phyloP scores from a whole-genome alignment of 2,797 vertebrate genomes.

The Diplodus sargus region DNA sequence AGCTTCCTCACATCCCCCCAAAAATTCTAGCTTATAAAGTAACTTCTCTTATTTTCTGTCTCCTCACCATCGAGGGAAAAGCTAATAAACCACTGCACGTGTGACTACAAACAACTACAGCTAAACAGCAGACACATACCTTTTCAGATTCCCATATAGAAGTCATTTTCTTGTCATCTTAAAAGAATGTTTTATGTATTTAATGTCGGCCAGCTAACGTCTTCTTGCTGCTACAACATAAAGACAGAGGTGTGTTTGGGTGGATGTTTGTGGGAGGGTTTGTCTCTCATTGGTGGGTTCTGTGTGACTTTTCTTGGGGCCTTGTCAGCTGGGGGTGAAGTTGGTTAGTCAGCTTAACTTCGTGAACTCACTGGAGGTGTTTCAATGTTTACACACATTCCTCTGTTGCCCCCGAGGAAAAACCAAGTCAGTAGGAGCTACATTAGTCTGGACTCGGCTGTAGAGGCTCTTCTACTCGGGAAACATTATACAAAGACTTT shows the following conservation, averaged over 20 bases:
- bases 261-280: conserved; percentile 37
- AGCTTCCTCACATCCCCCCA: not conserved
- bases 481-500: conserved; percentile 18
- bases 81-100: not conserved
- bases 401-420: conserved; percentile 35
- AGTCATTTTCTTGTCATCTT: conserved; percentile 39
- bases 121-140: conserved; percentile 47
- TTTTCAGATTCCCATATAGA: conserved; percentile 14
- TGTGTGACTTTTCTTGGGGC: conserved; percentile 32
- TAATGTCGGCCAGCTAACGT: not conserved
- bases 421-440: conserved; percentile 3
- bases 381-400: conserved; percentile 65
- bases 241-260: not conserved
- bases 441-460: not conserved
- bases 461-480: not conserved
- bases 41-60: not conserved
- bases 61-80: not conserved
- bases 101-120: not conserved
- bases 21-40: not conserved
- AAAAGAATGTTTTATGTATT: not conserved
- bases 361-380: conserved; percentile 35
- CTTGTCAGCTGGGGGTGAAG: conserved; percentile 21
- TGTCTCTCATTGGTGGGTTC: conserved; percentile 52
- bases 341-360: conserved; percentile 14
- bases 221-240: not conserved